Conservation (phyloP, 2,113 vertebrate genomes). For the Xenotilapia caudafasciata region DNA sequence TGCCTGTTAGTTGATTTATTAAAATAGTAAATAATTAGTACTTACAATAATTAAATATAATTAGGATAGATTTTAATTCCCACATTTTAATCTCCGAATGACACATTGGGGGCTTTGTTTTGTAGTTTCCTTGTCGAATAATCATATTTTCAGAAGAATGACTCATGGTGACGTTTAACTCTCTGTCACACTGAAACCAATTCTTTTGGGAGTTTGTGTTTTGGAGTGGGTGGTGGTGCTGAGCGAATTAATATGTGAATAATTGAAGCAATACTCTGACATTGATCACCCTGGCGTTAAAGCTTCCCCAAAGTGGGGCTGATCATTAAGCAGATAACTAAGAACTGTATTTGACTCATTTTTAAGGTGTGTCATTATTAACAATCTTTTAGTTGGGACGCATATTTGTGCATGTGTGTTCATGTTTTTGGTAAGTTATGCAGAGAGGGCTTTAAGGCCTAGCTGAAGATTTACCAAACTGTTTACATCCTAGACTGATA, state of each 20-base stretch:
- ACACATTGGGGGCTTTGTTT: neutral
- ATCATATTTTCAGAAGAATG: neutral
- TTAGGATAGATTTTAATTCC: neutral
- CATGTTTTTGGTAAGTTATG: slow-evolving; percentile 3
- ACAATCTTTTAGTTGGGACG: neutral
- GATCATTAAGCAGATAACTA: neutral
- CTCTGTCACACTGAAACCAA: neutral
- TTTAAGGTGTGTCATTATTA: neutral
- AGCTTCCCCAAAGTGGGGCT: neutral
- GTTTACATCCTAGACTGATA: slow-evolving; percentile 14
- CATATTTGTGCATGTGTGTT: neutral
- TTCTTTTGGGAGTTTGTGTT: neutral
- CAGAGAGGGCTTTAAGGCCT: slow-evolving; percentile 1
- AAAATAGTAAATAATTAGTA: neutral
- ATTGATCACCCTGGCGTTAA: slow-evolving; percentile 21
- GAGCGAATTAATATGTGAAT: neutral
- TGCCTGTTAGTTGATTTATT: neutral
- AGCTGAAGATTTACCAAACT: slow-evolving; percentile 10
- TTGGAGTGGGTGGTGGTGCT: neutral
- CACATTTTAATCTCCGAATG: neutral
- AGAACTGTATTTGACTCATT: neutral
- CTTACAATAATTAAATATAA: neutral
- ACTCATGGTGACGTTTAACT: neutral
- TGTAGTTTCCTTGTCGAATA: neutral
- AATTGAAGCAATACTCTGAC: slow-evolving; percentile 10